Evolutionary conservation across 1,140 invertebrate species (phyloP).

Genomic region (Agrilus planipennis): DNA sequence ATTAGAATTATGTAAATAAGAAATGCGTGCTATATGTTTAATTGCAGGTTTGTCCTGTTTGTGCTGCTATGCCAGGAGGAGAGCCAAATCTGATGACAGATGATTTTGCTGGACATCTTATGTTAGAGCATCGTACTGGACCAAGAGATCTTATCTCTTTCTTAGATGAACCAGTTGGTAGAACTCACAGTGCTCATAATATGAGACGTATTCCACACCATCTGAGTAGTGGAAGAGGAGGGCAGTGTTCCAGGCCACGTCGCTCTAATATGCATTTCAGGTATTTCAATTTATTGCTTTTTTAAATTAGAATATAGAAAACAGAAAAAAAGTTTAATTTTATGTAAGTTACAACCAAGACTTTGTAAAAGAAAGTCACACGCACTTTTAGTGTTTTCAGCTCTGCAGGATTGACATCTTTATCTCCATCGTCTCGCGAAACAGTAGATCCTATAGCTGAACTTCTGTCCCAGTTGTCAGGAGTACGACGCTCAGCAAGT

Average conservation of each 20-base stretch:
- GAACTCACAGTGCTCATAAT: constrained; percentile 41
- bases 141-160: constrained; percentile 78
- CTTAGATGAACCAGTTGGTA: constrained; percentile 77
- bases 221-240: constrained; percentile 50
- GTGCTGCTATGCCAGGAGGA: constrained; percentile 87
- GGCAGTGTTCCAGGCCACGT: constrained; percentile 46
- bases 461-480: constrained; percentile 82
- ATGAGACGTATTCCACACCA: constrained; percentile 77
- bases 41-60: constrained; percentile 81
- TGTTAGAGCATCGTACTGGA: constrained; percentile 82
- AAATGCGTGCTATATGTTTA: not conserved
- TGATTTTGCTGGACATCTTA: constrained; percentile 93
- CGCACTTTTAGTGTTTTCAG: constrained; percentile 40
- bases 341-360: not conserved
- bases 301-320: not conserved
- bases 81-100: constrained; percentile 96
- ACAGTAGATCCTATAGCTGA: constrained; percentile 91
- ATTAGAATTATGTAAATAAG: no score
- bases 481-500: constrained; percentile 60
- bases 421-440: constrained; percentile 77
- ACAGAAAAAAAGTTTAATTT: not conserved
- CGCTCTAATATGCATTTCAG: constrained; percentile 86
- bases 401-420: constrained; percentile 63
- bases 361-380: no score
- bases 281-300: constrained; percentile 31